Base-by-base conservation (phyloP, 2,113 vertebrate species). In the Anseranas semipalmata region DNA sequence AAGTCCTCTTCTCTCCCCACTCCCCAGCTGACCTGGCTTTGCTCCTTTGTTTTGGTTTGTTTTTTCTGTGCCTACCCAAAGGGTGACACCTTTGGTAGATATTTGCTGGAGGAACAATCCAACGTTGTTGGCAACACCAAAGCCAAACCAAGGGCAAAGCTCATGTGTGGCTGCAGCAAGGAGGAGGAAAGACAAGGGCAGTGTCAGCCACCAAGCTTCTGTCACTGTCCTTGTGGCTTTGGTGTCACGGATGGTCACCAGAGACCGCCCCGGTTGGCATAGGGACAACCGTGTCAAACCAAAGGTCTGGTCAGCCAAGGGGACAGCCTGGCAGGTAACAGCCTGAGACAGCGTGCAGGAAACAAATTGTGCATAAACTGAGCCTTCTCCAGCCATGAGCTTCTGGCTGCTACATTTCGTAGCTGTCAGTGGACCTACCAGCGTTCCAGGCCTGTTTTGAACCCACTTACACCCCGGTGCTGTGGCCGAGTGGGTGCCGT, bases 191-290 rank as follows among this genome's bases (percentile, higher is more conserved):
- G 33, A 20, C 58, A 59, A 19, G 33, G 33, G 8, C 20, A 59
- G 33, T 21, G 10, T 7, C 18, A 6, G 32, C 32, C 32, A n/a
- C 58, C 58, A 59, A 33, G 33, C 19, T 33, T 59, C 58, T 59
- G 32, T n/a, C 58, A 33, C 58, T 59, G 33, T 33, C 58, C 12
- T 1, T 59, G 20, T 22, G 12, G 58, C 33, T 19, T n/a, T 59
- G 58, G 20, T n/a, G 33, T 33, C 58, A n/a, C 32, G 13, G 24
- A 3, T 1, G 71, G 14, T 32, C 67, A 27, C 41, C 2, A 2
- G 52, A 52, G 21, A 2, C 32, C 17, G 6, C 39, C 41, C 24
- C 6, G 0, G 0, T 27, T 18, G 1, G 0, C 1, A 3, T 5
- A 20, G 10, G 46, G 25, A 32, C 48, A 78, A 8, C 14, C 2